Evolutionary conservation across 2,888 invertebrate species (phyloP).

Genomic region (Tortrix viridana): DNA sequence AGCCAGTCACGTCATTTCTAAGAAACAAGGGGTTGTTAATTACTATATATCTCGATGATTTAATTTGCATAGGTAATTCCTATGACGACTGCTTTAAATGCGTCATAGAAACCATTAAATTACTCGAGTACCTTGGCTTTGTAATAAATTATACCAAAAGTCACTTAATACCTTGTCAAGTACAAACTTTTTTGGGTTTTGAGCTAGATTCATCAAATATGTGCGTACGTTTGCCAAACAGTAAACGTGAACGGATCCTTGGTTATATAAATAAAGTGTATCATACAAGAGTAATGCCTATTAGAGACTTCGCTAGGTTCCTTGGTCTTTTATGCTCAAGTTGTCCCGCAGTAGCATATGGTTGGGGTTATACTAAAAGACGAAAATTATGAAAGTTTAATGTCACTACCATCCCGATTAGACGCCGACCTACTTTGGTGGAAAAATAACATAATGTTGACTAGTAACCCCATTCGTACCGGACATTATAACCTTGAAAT

Average conservation of each 20-base stretch:
- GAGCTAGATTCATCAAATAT: conserved; percentile 27
- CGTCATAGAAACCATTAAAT: neutral
- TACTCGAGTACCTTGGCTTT: conserved; percentile 28
- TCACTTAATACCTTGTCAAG: conserved; percentile 13
- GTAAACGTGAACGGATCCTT: conserved; percentile 11
- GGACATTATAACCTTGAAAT: no score
- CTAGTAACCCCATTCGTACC: no score
- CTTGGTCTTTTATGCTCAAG: conserved; percentile 15
- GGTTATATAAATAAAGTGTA: conserved; percentile 3
- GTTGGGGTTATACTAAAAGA: conserved; percentile 15
- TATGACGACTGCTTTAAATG: conserved; percentile 8
- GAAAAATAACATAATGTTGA: conserved; percentile 39
- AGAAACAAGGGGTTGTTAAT: conserved; percentile 22
- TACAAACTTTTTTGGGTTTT: conserved; percentile 25
- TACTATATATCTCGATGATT: conserved; percentile 34
- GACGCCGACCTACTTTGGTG: conserved; percentile 1
- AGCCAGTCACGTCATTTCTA: conserved; percentile 17
- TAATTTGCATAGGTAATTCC: conserved; percentile 26
- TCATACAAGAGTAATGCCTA: neutral
- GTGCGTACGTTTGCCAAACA: conserved; percentile 19
- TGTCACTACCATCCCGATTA: neutral
- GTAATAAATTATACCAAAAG: conserved; percentile 34
- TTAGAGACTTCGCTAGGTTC: conserved; percentile 7
- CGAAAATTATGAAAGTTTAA: conserved; percentile 1
- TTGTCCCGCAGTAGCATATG: conserved; percentile 33